A percentile compares a stretch with the other conserved stretches of the same genome.
Evolutionary conservation across 2,797 vertebrate genomes (phyloP).

Genomic region (Oreonectes daqikongensis): DNA sequence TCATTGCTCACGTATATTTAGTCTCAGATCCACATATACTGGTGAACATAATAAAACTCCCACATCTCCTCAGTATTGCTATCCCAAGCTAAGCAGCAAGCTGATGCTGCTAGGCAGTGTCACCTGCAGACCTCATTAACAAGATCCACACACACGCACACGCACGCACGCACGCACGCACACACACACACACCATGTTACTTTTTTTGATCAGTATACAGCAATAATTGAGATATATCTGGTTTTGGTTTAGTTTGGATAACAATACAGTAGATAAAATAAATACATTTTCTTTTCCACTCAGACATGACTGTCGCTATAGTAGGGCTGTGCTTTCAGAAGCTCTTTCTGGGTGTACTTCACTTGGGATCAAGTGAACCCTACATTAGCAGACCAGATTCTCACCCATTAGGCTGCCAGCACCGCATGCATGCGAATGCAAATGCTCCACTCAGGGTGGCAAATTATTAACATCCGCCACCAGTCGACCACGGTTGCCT

Average conservation of each 20-base stretch:
- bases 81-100: conserved; percentile 11
- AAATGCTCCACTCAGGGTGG: neutral
- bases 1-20: neutral
- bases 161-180: too few species aligned
- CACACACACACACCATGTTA: too few species aligned
- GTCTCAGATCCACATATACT: conserved; percentile 25
- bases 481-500: neutral
- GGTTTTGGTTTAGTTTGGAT: too few species aligned
- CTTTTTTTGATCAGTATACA: too few species aligned
- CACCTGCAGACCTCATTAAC: conserved; percentile 46
- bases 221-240: too few species aligned
- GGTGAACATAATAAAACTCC: conserved; percentile 49
- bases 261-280: too few species aligned
- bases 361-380: conserved; percentile 9
- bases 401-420: neutral
- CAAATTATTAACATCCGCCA: neutral
- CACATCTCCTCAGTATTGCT: conserved; percentile 33
- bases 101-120: conserved; percentile 38
- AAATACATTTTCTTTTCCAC: too few species aligned
- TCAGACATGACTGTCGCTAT: neutral
- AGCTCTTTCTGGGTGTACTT: conserved; percentile 1
- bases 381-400: conserved; percentile 19
- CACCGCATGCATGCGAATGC: neutral
- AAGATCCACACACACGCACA: neutral
- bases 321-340: conserved; percentile 1